Percentiles rank a stretch among this genome's conserved stretches.
Conservation (phyloP, 2,797 vertebrate species). For the Peromyscus attwateri region DNA sequence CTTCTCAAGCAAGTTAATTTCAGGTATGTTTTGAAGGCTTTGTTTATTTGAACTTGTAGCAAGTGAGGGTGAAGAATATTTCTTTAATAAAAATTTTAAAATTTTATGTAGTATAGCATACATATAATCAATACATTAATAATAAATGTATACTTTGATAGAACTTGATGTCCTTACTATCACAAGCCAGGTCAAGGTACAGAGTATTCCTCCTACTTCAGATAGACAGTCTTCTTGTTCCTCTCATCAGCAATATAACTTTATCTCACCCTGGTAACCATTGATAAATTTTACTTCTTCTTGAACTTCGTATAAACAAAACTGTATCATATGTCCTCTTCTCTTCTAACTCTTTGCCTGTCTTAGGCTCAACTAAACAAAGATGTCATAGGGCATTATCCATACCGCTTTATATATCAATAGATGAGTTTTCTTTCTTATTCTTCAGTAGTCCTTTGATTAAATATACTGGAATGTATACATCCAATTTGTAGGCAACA, state of each 20-base stretch:
- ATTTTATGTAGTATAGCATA: slow-evolving; percentile 5
- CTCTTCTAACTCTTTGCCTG: not conserved
- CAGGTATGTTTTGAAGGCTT: not conserved
- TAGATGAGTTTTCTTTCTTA: slow-evolving; percentile 24
- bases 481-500: not conserved
- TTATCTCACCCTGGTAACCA: not conserved
- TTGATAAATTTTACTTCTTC: not conserved
- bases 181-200: not conserved
- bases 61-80: slow-evolving; percentile 33
- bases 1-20: slow-evolving; percentile 37
- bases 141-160: not conserved
- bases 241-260: not conserved
- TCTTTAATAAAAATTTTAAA: not conserved
- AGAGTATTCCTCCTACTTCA: not conserved
- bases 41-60: slow-evolving; percentile 31
- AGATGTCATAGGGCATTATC: not conserved
- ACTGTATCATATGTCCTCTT: not conserved
- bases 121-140: not conserved
- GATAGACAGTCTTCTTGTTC: not conserved
- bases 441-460: not conserved
- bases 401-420: not conserved
- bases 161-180: not conserved
- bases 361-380: not conserved
- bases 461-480: not conserved
- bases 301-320: slow-evolving; percentile 50